Conservation (phyloP, 2,113 vertebrate genomes). For the human region GRCh38 chr5:137545001-137545500, state of each 20-base stretch:
- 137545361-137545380: neutral
- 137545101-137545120: neutral
- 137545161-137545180: neutral
- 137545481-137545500: neutral
- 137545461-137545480: neutral
- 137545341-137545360: neutral
- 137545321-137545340: conserved; percentile 13
- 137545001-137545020: neutral
- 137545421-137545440: neutral
- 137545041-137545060: neutral
- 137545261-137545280: neutral
- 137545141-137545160: no score
- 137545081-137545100: neutral
- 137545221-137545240: neutral
- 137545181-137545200: neutral
- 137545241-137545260: neutral
- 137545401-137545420: neutral
- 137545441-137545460: neutral
- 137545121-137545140: neutral
- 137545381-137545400: conserved; percentile 17
- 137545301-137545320: conserved; percentile 26
- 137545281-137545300: neutral
- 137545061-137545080: neutral
- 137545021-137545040: neutral
- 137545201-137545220: neutral